Evolutionary conservation across 2,888 invertebrate genomes (phyloP).

Genomic region (Prionchulus punctatus): DNA sequence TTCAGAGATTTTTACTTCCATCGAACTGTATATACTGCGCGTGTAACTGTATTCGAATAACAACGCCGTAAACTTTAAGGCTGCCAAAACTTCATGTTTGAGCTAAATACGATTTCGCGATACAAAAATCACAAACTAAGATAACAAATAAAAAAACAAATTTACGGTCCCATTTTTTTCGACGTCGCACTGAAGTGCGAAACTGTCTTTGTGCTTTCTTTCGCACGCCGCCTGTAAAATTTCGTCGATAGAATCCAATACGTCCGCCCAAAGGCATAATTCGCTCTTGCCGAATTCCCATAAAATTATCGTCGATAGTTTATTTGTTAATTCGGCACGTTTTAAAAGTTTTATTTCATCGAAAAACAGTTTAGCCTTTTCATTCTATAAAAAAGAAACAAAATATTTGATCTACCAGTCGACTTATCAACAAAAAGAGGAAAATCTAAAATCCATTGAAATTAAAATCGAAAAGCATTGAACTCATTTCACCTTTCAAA

Average conservation of each 20-base stretch:
- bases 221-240: constrained; percentile 58
- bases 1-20: constrained; percentile 42
- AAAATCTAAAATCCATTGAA: too few species aligned
- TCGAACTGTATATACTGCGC: constrained; percentile 65
- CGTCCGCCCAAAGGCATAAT: constrained; percentile 67
- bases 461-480: too few species aligned
- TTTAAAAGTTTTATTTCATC: not conserved
- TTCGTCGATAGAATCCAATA: constrained; percentile 50
- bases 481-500: too few species aligned
- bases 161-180: not conserved
- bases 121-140: not conserved
- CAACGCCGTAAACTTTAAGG: constrained; percentile 61
- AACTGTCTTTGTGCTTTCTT: constrained; percentile 45
- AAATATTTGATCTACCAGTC: too few species aligned
- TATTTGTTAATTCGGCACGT: not conserved
- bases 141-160: not conserved
- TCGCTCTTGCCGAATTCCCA: constrained; percentile 45
- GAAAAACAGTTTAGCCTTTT: not conserved
- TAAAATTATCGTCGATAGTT: not conserved
- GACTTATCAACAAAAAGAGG: too few species aligned
- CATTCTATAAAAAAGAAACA: not conserved
- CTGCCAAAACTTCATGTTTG: constrained; percentile 53
- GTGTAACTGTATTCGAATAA: constrained; percentile 73
- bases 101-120: constrained; percentile 38
- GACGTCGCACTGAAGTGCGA: constrained; percentile 55